Conservation (phyloP, 2,888 invertebrate genomes). For the Athalia circularis region DNA sequence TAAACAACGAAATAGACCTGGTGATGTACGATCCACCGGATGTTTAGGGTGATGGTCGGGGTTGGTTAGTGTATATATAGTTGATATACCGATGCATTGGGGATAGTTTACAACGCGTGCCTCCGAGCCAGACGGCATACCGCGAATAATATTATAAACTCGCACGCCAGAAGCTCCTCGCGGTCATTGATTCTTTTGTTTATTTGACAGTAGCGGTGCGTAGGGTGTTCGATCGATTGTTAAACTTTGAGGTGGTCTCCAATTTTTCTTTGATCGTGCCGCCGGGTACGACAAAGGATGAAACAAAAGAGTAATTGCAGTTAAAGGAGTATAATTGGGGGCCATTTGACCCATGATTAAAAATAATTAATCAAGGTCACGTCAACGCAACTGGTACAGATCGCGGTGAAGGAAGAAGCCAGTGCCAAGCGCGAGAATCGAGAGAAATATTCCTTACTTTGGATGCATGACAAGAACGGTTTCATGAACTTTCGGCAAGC, state of each 20-base stretch:
- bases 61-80: constrained; percentile 25
- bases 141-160: constrained; percentile 18
- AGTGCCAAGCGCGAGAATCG: no score
- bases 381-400: constrained; percentile 7
- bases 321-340: constrained; percentile 37
- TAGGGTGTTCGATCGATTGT: constrained; percentile 24
- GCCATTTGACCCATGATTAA: constrained; percentile 35
- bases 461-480: background rate
- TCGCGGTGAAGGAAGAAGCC: background rate
- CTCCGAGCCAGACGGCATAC: constrained; percentile 20
- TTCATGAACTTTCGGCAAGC: constrained; percentile 11
- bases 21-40: constrained; percentile 32
- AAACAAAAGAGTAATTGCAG: constrained; percentile 36
- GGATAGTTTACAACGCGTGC: constrained; percentile 29
- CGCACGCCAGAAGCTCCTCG: constrained; percentile 21
- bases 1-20: constrained; percentile 46
- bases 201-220: background rate
- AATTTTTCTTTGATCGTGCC: constrained; percentile 12
- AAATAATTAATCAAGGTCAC: constrained; percentile 39
- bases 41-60: background rate
- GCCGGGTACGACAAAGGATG: constrained; percentile 1
- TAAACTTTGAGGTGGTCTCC: constrained; percentile 1
- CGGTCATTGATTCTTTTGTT: background rate
- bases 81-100: constrained; percentile 39
- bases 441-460: no score